These are phyloP conservation scores for Oligia strigilis DNA, from an alignment of 2,888 invertebrate species.

Conservation along the genomic window DNA sequence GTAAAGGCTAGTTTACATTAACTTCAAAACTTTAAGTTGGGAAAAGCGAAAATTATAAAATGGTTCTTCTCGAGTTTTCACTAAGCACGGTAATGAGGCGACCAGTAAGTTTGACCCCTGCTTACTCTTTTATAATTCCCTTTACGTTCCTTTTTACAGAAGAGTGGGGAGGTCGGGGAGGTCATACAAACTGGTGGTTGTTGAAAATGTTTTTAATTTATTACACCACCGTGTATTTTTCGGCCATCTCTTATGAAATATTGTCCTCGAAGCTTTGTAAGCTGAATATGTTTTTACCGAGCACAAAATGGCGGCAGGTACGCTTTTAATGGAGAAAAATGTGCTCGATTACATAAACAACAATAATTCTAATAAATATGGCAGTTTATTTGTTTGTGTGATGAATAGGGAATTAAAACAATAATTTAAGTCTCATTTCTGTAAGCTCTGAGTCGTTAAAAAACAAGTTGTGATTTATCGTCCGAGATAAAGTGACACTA, in stretches of 20 bases:
- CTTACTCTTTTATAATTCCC: conserved; percentile 42
- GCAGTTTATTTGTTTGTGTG: conserved; percentile 41
- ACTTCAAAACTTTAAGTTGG: conserved; percentile 58
- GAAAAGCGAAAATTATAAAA: conserved; percentile 74
- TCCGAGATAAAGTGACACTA: conserved; percentile 48
- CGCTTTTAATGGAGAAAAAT: conserved; percentile 65
- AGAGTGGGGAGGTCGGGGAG: conserved; percentile 41
- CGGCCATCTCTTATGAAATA: conserved; percentile 74
- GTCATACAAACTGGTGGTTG: conserved; percentile 60
- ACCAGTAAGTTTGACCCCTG: conserved; percentile 66
- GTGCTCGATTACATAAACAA: conserved; percentile 56
- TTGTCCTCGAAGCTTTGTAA: conserved; percentile 71
- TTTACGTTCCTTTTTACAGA: conserved; percentile 42
- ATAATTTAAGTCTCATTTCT: conserved; percentile 28
- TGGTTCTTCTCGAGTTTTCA: conserved; percentile 74
- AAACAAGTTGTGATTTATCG: conserved; percentile 52
- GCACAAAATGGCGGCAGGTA: conserved; percentile 63
- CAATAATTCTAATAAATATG: conserved; percentile 48
- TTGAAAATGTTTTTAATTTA: conserved; percentile 79
- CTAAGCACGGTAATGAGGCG: conserved; percentile 66
- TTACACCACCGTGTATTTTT: conserved; percentile 74
- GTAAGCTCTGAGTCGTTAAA: conserved; percentile 32
- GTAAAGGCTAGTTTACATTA: conserved; percentile 60
- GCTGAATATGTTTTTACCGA: conserved; percentile 67
- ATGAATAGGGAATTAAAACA: conserved; percentile 38